Percentiles rank a stretch among this genome's conserved stretches.
These are phyloP conservation scores for Platorchestia sp. DNA, from an alignment of 1,140 invertebrate genomes.

Conservation along the genomic window DNA sequence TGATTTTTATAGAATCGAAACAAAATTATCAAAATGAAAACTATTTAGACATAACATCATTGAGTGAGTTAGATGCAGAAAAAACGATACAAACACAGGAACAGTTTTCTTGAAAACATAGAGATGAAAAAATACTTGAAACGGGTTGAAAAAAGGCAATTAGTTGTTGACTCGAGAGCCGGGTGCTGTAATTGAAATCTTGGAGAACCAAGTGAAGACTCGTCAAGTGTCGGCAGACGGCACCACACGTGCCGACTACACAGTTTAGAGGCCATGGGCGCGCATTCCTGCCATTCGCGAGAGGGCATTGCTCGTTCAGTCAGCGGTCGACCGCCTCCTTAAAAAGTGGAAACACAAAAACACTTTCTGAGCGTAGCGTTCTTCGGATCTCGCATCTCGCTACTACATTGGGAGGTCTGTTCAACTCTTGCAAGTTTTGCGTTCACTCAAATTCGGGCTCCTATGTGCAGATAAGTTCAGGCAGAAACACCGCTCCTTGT, in stretches of 20 bases:
- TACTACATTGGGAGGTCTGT: background rate
- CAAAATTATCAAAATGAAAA: background rate
- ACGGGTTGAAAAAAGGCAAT: background rate
- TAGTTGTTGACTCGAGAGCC: background rate
- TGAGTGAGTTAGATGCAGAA: background rate
- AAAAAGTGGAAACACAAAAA: background rate
- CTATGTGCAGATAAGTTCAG: background rate
- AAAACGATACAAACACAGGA: background rate
- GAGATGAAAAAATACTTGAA: background rate
- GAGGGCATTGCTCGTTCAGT: background rate
- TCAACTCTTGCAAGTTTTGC: background rate
- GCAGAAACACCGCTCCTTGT: background rate
- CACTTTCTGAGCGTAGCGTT: too few species aligned
- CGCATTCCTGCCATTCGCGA: background rate
- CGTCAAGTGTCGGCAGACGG: background rate
- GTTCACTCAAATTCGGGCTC: background rate
- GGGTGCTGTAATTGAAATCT: background rate
- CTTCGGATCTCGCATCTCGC: too few species aligned
- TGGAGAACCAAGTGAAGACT: background rate
- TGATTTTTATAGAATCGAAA: background rate
- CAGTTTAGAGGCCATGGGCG: background rate
- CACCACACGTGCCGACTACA: background rate
- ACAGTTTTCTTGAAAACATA: background rate
- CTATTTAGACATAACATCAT: background rate
- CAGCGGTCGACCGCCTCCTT: background rate